Base-by-base conservation (phyloP, 1,140 invertebrate genomes). In the Ceratosolen fusciceps region DNA sequence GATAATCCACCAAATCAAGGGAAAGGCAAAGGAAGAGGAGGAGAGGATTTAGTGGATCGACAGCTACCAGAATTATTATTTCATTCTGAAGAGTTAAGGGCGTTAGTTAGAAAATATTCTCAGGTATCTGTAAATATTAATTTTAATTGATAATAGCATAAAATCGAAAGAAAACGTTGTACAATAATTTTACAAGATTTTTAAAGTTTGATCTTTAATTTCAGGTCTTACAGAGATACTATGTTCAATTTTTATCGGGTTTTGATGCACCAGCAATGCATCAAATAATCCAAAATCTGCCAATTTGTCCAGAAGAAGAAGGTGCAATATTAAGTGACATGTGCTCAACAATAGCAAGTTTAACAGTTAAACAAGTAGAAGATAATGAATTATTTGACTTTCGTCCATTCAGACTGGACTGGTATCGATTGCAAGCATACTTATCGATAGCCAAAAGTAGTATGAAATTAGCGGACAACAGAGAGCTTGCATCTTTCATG, bases 341-440 rank as follows among this genome's bases (percentile, higher is more conserved):
- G 65, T 98, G 97, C 86, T 96, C 95, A 83, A 96, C 95, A 39
- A 96, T 99, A 83, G 94, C 96, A 4, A 94, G 92, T 87, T 88
- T 98, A 31, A 96, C 93, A 72, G 95, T 99, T 0, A 98, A 98
- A 88, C 98, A 99, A 94, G 96, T 98, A 67, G 98, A 99, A 90
- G 97, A 98, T 29, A 98, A 98, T 91, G 96, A 98, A 87, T 86
- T 97, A 0, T 99, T 99, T 92, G 98, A 99, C 90, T 98, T 99
- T 86, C 92, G 97, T 84, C 96, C 96, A 19, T 94, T 99, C 76
- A 93, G 98, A 43, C 87, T 99, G 39, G 99, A 99, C 89, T 99
- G 98, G 98, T 98, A 98, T 86, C 92, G 99, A 83, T 91, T 99
- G 29, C 98, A 99, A 91, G 96, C 98, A 0, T 98, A 97, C 86